Percentiles rank a stretch among this genome's conserved stretches.
phyloP scores from a whole-genome alignment of 2,888 invertebrate genomes.

The Eupithecia tripunctaria region DNA sequence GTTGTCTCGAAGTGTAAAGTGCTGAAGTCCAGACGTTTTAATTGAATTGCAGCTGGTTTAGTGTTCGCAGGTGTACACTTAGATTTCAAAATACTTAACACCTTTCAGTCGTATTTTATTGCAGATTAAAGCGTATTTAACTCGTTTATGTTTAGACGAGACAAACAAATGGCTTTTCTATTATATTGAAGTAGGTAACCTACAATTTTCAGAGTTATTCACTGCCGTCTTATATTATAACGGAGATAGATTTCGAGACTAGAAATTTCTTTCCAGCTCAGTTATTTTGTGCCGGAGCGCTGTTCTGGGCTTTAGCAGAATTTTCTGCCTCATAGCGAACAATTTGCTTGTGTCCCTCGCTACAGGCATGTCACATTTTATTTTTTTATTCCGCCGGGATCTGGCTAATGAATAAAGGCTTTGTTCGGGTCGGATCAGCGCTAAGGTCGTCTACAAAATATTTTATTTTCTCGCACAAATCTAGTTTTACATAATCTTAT shows the following conservation, averaged over 20 bases:
- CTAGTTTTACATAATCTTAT: slow-evolving; percentile 21
- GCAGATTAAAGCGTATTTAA: neutral
- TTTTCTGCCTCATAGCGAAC: slow-evolving; percentile 15
- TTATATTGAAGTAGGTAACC: neutral
- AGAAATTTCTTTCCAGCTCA: neutral
- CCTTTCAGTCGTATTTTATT: slow-evolving; percentile 5
- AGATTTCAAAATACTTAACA: slow-evolving; percentile 17
- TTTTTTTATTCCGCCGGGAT: slow-evolving; percentile 17
- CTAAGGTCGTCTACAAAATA: slow-evolving; percentile 6
- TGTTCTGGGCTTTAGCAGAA: slow-evolving; percentile 7
- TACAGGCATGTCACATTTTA: slow-evolving; percentile 14
- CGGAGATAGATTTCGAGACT: neutral
- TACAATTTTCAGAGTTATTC: neutral
- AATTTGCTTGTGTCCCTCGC: slow-evolving; percentile 21
- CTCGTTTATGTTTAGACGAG: neutral
- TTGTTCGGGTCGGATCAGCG: slow-evolving; percentile 13
- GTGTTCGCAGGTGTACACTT: slow-evolving; percentile 23
- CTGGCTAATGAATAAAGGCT: slow-evolving; percentile 26
- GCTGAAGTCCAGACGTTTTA: slow-evolving; percentile 14
- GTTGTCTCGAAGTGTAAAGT: neutral
- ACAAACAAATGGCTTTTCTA: neutral
- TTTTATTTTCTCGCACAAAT: slow-evolving; percentile 15
- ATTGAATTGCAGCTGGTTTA: slow-evolving; percentile 37
- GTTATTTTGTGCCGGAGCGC: slow-evolving; percentile 1
- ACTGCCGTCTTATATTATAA: neutral